Evolutionary conservation across 2,888 invertebrate genomes (phyloP), one percentile per base, ranked within the genome.

Genomic region (Atrina japonica): DNA sequence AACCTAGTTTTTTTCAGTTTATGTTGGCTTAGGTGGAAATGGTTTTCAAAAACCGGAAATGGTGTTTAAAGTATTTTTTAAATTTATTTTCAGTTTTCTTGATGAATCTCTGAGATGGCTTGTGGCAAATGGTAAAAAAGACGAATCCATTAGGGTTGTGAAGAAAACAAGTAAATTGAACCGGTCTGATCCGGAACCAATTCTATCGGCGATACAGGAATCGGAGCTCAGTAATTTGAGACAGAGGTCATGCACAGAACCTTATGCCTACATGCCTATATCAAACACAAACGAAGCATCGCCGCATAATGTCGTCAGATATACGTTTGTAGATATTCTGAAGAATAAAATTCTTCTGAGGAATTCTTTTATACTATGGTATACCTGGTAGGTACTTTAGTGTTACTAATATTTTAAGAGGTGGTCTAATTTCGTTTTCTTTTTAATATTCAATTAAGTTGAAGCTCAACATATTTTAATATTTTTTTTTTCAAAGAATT

Each of bases 71-170:
- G n/a, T n/a, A n/a, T n/a, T n/a, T n/a, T n/a, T n/a, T n/a, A n/a
- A n/a, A n/a, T 35, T 35, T 11, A 7, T 35, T 35, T 69, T 1
- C 56, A 87, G 86, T 78, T 59, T 81, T n/a, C 50, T 83, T n/a
- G 84, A 86, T 25, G 88, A 88, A 66, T 88, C 88, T 0, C 55
- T 85, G 3, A 66, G 82, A 18, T 88, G 87, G 87, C 67, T 86
- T 27, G 72, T 78, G 7, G 83, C 84, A 3, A 83, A 84, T 56
- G 80, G 78, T 3, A 80, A 69, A 50, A 68, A 59, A 3, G 74
- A 80, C 2, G 72, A 78, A 41, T 84, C 83, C 3, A 78, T 81
- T 53, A 67, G 47, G 45, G 55, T 83, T 0, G 69, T 85, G 3
- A 49, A 66, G n/a, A 80, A 78, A 53, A 80, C 78, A 1, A 78